A percentile compares a stretch with the other conserved stretches of the same genome.
These are phyloP conservation scores for Raja brachyura DNA, from an alignment of 2,113 vertebrate species.

Conservation along the genomic window DNA sequence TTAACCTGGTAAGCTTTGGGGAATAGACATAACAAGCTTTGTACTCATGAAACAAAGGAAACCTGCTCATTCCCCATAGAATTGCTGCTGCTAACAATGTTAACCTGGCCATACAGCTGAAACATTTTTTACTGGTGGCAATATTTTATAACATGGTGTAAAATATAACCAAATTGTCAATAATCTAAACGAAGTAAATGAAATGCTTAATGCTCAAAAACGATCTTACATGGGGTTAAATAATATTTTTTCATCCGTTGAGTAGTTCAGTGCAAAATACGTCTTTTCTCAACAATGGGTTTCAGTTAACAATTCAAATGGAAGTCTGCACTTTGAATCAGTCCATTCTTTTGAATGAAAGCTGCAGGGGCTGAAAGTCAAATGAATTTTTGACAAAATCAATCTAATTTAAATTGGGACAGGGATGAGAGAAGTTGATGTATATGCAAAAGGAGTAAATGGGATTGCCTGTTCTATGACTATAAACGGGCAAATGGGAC, in stretches of 20 bases:
- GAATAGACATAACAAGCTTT: slow-evolving; percentile 8
- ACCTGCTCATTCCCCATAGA: neutral
- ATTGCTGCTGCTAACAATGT: neutral
- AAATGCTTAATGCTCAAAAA: neutral
- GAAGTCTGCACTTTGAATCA: neutral
- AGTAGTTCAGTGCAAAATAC: neutral
- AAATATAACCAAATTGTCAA: neutral
- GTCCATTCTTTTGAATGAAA: neutral
- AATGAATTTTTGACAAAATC: neutral
- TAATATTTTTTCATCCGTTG: neutral
- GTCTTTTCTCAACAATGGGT: neutral
- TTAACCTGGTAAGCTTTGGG: slow-evolving; percentile 77
- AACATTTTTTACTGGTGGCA: slow-evolving; percentile 16
- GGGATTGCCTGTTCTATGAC: too few species aligned
- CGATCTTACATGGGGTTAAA: neutral
- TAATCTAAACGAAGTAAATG: neutral
- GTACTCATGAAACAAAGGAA: neutral
- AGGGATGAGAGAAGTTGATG: too few species aligned
- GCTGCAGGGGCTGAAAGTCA: neutral
- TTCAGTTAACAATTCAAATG: neutral
- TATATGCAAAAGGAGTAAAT: too few species aligned
- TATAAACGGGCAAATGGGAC: too few species aligned
- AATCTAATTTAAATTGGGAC: neutral
- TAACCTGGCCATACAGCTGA: neutral
- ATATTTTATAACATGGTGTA: neutral